Base-by-base conservation (phyloP, 2,888 invertebrate species). In the Caenorhabditis macrosperma region DNA sequence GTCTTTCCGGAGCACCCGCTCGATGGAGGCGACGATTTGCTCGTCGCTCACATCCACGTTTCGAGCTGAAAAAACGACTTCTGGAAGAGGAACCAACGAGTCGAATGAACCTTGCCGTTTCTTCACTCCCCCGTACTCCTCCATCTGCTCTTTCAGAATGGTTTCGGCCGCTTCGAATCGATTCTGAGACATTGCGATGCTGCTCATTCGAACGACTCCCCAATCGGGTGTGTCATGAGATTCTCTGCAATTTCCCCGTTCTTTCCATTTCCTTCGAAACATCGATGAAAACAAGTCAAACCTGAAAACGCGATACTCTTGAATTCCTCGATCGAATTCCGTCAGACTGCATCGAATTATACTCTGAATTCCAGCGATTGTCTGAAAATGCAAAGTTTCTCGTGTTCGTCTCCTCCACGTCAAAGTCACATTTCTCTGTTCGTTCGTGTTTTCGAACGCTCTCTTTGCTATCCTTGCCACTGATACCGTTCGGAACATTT, bases 191-290 rank as follows among this genome's bases (percentile, higher is more conserved):
- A 81, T 81, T 12, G 76, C 71, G 28, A 72, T 61, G 48, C 76
- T 76, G 46, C 76, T 76, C 76, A 81, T 52, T 54, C 61, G 38
- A 24, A 81, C 63, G n/a, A 68, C 76, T 57, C 68, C 76, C 81
- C 76, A 81, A 35, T 81, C 71, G 1, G 81, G 81, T 7, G 66
- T 54, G 24, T 81, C 81, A 35, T 76, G 60, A 15, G 66, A 59
- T 71, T 76, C 64, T 48, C 80, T 80, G 61, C 15, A 22, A 1
- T 12, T 28, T 59, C 3, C 20, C 4, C 1, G 20, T 44, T 3
- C 3, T 44, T n/a, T n/a, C n/a, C n/a, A n/a, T n/a, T n/a, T n/a
- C n/a, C n/a, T n/a, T n/a, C n/a, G n/a, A n/a, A n/a, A n/a, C n/a
- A 54, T 46, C 30, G 24, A 38, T 50, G 24, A 24, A n/a, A 35